Conservation (phyloP, 92 coral and sea anemone genomes). For the Epizoanthus rinbou region DNA sequence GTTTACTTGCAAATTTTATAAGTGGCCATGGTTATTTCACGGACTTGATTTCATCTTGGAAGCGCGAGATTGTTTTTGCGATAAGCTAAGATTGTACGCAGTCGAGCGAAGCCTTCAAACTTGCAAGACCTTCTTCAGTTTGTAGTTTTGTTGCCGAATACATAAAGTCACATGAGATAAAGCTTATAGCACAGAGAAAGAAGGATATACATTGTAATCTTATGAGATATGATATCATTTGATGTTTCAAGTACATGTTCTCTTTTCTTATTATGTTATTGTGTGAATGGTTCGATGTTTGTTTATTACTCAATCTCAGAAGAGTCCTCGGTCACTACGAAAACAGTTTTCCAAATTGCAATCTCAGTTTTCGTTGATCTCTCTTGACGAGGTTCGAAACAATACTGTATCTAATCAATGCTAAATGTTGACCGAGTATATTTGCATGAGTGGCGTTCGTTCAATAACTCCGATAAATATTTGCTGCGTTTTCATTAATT, state of each 20-base stretch:
- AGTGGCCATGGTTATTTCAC: conserved; percentile 17
- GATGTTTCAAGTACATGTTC: neutral
- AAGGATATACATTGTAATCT: neutral
- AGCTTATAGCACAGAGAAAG: neutral
- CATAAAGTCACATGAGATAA: too few relatives aligned
- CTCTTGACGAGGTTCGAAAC: neutral
- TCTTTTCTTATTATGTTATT: neutral
- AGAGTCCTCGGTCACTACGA: neutral
- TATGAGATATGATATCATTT: neutral
- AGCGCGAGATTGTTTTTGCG: neutral
- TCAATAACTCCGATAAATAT: conserved; percentile 28
- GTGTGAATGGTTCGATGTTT: neutral
- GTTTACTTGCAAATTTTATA: conserved; percentile 6
- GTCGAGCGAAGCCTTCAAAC: neutral
- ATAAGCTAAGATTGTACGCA: neutral
- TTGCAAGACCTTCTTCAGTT: too few relatives aligned
- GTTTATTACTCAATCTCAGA: neutral
- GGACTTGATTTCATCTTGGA: neutral
- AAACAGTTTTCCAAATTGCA: neutral
- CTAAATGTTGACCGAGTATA: conserved; percentile 10
- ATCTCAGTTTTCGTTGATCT: neutral
- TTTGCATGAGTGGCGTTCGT: conserved; percentile 17
- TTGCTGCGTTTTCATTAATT: neutral
- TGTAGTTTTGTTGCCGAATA: too few relatives aligned
- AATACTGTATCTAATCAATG: conserved; percentile 33